Evolutionary conservation across 92 coral and sea anemone species (phyloP), one percentile per base, ranked within the genome.

Genomic region (Heliopora coerulea): DNA sequence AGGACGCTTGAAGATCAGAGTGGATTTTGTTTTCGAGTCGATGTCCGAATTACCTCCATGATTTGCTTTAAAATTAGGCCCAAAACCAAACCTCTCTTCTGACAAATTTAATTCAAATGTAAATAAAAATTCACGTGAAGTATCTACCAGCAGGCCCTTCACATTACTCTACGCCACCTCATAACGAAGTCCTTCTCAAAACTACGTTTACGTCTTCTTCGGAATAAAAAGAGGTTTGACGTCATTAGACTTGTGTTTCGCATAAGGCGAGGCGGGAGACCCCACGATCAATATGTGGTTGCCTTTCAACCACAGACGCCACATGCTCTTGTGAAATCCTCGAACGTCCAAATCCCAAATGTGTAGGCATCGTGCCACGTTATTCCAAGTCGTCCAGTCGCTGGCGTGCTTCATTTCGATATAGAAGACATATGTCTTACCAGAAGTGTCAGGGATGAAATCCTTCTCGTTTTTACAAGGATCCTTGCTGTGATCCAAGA

Each of bases 311-410:
- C 99, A 95, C 8, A 95, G 8, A 40, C 99, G 79, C 99, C 99
- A 95, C 90, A 95, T 75, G 56, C 99, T 90, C 72, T 95, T 95
- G 68, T 95, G 99, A 68, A 85, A 95, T 8, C 99, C 99, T 14
- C 99, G 86, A 15, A 95, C 99, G 56, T 95, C 99, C 21, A 95
- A 72, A 81, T 95, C 99, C 99, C 99, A 95, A 3, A 95, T 81
- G 59, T 90, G 96, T 59, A 95, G 80, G 28, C 99, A 95, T 31
- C 87, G 86, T 2, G 99, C 91, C 0, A 95, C 54, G 39, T 84
- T 88, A 46, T 90, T 95, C 99, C 99, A 95, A 25, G 99, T 95
- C 10, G 77, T 82, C 99, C 99, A 95, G 56, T 95, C 99, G 0
- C 88, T 86, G 6, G 86, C 83, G 58, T 95, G 96, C 15, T 88